Conservation (phyloP, 2,113 vertebrate genomes). For the Ptilorrhoa leucosticta region DNA sequence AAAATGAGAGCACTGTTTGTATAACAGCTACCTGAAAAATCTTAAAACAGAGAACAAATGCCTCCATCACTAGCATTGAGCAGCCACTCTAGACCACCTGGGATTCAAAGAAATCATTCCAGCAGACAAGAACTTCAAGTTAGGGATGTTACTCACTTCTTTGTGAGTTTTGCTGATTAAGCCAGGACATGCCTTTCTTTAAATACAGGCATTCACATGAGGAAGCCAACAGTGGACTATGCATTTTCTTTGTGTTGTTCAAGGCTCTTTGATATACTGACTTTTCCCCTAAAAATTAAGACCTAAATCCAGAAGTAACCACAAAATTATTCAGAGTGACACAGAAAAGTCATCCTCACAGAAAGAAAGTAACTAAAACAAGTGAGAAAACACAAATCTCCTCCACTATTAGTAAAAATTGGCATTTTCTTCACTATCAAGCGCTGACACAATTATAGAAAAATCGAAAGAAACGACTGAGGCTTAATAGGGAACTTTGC, state of each 20-base stretch:
- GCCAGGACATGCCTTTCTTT: not conserved
- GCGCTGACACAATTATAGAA: not conserved
- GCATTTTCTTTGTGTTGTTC: not conserved
- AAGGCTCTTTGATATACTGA: not conserved
- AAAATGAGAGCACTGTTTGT: not conserved
- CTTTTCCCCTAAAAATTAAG: not conserved
- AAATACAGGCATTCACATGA: not conserved
- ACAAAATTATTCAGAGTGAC: not conserved
- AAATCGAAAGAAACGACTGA: not conserved
- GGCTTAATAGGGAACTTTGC: not conserved
- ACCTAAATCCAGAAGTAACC: not conserved
- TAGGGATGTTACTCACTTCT: not conserved
- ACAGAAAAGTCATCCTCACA: not conserved
- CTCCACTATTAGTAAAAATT: not conserved
- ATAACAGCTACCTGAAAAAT: not conserved
- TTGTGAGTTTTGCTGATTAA: not conserved
- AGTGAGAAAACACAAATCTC: not conserved
- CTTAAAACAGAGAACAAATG: not conserved
- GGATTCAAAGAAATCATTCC: not conserved
- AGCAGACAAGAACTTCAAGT: not conserved
- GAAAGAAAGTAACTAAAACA: not conserved
- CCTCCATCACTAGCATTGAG: not conserved
- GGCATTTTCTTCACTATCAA: not conserved
- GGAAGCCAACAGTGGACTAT: not conserved
- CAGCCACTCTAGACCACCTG: not conserved